Base-by-base conservation (phyloP, 2,797 vertebrate genomes). In the Phoebastria nigripes region DNA sequence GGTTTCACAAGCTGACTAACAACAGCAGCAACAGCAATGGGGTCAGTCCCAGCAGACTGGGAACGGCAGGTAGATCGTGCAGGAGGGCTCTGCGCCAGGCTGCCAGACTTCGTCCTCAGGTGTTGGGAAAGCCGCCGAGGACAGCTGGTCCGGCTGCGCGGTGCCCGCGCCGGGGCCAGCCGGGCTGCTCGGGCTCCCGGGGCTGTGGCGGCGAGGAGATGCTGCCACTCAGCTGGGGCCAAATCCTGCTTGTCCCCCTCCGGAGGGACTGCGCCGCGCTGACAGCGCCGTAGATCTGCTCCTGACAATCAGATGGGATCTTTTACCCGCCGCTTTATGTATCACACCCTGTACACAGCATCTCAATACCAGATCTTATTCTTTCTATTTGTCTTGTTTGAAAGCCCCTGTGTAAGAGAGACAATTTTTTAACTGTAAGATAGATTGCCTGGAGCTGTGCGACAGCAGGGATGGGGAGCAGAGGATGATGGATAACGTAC, bases 371-470 rank as follows among this genome's bases (percentile, higher is more conserved):
- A 93, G n/a, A 62, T 90, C 96, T 93, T 79, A 82, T 76, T 91
- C 96, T 89, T 95, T 96, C 90, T 77, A 39, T 96, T 97, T 97
- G 96, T 96, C 96, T 97, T 52, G 49, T 97, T 97, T 94, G 97
- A 95, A 98, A 97, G 94, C 92, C 90, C 91, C 84, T 54, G 96
- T 94, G 93, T 95, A 97, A 93, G 96, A 93, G 95, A 97, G 95
- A 96, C 96, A 94, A 90, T 98, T 97, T 96, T 94, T 95, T 96
- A 96, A 96, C 77, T 46, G 87, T 41, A 96, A 97, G 97, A 96
- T 94, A 79, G 95, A 97, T 96, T 94, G 97, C 96, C 97, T 35
- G 95, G 74, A 95, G 97, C 97, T 19, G 94, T 17, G 86, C 51
- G 94, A 90, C 95, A 92, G 92, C 83, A 69, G 96, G 93, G 97